Percentiles rank a stretch among this genome's conserved stretches.
Conservation (phyloP, 2,888 invertebrate species). For the Andrena bicolor region DNA sequence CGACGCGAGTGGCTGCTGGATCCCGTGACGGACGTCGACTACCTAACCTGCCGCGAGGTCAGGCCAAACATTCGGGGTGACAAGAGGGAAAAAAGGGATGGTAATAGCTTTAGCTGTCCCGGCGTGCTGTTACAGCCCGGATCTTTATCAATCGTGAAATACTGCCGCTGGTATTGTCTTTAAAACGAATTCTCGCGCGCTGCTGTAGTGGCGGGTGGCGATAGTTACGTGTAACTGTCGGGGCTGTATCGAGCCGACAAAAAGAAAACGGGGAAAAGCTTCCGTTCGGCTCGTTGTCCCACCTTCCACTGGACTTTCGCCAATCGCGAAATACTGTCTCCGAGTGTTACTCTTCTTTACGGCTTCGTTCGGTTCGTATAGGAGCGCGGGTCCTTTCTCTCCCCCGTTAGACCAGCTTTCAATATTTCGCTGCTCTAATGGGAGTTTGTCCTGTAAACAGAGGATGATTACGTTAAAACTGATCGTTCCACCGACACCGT, state of each 20-base stretch:
- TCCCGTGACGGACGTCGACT: conserved; percentile 48
- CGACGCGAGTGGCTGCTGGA: conserved; percentile 36
- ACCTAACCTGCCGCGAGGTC: background rate
- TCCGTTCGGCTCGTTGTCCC: conserved; percentile 10
- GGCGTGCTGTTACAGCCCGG: background rate
- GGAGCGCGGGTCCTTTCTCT: background rate
- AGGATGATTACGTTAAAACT: conserved; percentile 43
- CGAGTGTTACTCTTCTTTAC: conserved; percentile 19
- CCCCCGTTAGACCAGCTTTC: background rate
- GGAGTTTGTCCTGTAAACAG: conserved; percentile 10
- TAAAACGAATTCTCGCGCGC: conserved; percentile 34
- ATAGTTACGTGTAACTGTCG: conserved; percentile 34
- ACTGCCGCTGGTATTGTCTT: conserved; percentile 40
- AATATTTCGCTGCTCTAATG: conserved; percentile 6
- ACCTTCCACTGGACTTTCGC: conserved; percentile 14
- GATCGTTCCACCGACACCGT: conserved; percentile 15
- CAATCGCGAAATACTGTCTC: conserved; percentile 17
- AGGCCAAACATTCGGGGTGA: conserved; percentile 21
- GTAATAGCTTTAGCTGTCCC: conserved; percentile 28
- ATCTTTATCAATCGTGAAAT: conserved; percentile 55
- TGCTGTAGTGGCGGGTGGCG: background rate
- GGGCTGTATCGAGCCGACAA: background rate
- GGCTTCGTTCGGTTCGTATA: background rate
- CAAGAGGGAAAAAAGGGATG: conserved; percentile 1
- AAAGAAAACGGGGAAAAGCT: conserved; percentile 19